A percentile compares a stretch with the other conserved stretches of the same genome.
These are phyloP conservation scores for Aspidapion aeneum DNA, from an alignment of 2,888 invertebrate species.

Conservation along the genomic window DNA sequence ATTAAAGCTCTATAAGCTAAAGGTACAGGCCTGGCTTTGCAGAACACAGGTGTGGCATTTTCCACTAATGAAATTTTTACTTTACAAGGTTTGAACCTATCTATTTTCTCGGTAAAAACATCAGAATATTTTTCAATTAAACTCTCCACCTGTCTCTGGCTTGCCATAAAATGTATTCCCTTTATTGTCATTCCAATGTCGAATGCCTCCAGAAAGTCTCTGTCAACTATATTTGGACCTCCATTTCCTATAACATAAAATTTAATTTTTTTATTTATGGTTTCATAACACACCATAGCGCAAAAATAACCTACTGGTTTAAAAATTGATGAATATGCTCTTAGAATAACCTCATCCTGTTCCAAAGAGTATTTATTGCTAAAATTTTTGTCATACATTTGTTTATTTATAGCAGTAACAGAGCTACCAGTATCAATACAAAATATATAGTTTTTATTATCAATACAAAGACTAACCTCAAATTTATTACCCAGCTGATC, in stretches of 20 bases:
- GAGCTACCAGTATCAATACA: background rate
- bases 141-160: background rate
- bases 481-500: background rate
- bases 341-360: background rate
- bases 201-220: slow-evolving; percentile 11
- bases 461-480: background rate
- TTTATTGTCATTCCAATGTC: background rate
- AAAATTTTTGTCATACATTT: background rate
- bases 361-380: background rate
- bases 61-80: slow-evolving; percentile 7
- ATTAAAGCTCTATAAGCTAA: slow-evolving; percentile 22
- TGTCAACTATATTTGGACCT: slow-evolving; percentile 6
- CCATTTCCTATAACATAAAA: background rate
- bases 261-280: background rate
- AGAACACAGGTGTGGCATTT: slow-evolving; percentile 13
- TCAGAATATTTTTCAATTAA: background rate
- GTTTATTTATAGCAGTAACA: background rate
- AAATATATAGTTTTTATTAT: background rate
- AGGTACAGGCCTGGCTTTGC: slow-evolving; percentile 19
- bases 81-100: slow-evolving; percentile 8
- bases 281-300: background rate
- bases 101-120: slow-evolving; percentile 13
- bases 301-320: background rate
- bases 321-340: background rate
- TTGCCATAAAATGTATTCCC: background rate